These are phyloP conservation scores for Mythimna vitellina DNA, from an alignment of 2,888 invertebrate genomes.

Conservation along the genomic window DNA sequence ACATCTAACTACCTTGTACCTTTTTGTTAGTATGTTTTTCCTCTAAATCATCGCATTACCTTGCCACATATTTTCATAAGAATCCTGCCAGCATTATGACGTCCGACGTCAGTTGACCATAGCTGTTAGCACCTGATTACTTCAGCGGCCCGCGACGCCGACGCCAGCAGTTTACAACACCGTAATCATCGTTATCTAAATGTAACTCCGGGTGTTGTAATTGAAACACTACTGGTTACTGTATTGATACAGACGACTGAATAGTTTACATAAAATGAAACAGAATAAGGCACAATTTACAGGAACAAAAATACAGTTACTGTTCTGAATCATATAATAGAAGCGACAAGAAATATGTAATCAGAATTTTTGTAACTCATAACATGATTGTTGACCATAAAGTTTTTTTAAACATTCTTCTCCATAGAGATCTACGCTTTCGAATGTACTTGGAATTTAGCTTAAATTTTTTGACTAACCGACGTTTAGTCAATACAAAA, in stretches of 20 bases:
- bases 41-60: not conserved
- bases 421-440: no score
- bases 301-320: not conserved
- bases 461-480: no score
- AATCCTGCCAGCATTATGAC: not conserved
- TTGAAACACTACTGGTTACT: not conserved
- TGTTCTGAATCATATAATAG: no score
- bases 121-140: conserved; percentile 41
- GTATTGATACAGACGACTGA: not conserved
- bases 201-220: conserved; percentile 25
- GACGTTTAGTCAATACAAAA: no score
- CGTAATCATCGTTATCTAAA: conserved; percentile 11
- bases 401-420: no score
- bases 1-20: not conserved
- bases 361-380: no score
- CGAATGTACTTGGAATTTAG: no score
- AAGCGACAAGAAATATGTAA: no score
- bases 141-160: conserved; percentile 12
- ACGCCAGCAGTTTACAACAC: conserved; percentile 33
- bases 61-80: not conserved
- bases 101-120: not conserved
- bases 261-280: not conserved
- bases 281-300: no score
- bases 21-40: not conserved
- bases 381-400: no score